Percentiles rank a stretch among this genome's conserved stretches.
Evolutionary conservation across 2,113 vertebrate species (phyloP).

Genomic region (Globicephala melas): DNA sequence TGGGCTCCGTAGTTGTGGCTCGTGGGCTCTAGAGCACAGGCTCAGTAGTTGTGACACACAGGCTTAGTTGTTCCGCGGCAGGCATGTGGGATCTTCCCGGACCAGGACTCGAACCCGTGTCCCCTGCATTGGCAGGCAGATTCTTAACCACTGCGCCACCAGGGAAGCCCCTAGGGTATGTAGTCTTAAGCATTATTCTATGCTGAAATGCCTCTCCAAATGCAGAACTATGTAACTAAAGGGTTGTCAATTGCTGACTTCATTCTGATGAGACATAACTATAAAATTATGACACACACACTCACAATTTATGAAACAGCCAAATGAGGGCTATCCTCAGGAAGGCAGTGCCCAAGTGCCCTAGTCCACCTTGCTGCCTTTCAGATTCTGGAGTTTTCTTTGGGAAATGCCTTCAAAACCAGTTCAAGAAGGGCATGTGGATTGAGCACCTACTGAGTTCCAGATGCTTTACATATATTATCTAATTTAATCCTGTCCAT

Average conservation of each 20-base stretch:
- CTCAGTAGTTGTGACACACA: too few species aligned
- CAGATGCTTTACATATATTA: neutral
- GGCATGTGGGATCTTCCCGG: too few species aligned
- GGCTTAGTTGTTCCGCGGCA: too few species aligned
- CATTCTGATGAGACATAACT: neutral
- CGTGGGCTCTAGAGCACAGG: too few species aligned
- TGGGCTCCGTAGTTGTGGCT: too few species aligned
- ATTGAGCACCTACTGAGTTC: neutral
- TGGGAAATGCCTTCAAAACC: neutral
- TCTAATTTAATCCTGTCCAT: neutral
- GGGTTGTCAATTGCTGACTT: neutral
- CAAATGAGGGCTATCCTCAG: neutral
- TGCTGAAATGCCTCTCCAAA: neutral
- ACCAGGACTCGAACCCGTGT: too few species aligned
- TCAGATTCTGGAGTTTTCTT: neutral
- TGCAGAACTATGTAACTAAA: neutral
- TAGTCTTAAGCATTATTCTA: neutral
- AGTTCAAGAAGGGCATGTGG: neutral
- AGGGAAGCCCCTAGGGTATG: neutral
- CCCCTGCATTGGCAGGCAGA: too few species aligned
- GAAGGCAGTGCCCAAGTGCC: neutral
- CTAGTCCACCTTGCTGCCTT: neutral
- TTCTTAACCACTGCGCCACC: too few species aligned
- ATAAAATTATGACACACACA: neutral
- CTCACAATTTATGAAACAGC: neutral